Conservation (phyloP, 2,113 vertebrate genomes). For the Lutjanus erythropterus region DNA sequence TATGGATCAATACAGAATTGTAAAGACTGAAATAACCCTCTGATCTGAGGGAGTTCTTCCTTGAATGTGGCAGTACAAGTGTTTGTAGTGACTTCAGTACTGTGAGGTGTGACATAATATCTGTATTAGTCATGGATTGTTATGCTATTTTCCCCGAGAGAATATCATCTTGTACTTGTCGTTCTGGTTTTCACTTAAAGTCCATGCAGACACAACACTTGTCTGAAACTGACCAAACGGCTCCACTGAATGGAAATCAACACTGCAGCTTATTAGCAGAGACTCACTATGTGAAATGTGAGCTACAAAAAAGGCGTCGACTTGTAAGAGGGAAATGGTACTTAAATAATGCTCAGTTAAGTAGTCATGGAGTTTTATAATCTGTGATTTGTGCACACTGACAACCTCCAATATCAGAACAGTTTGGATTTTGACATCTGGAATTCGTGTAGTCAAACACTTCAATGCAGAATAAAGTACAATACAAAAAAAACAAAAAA, state of each 20-base stretch:
- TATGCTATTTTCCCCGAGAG: neutral
- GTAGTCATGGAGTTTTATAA: neutral
- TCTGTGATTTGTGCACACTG: neutral
- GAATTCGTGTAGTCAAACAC: neutral
- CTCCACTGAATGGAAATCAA: constrained; percentile 8
- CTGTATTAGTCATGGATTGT: constrained; percentile 7
- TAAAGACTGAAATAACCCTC: constrained; percentile 28
- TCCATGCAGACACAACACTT: neutral
- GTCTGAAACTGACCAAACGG: constrained; percentile 19
- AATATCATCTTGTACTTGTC: neutral
- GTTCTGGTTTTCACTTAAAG: constrained; percentile 7
- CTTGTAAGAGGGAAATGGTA: neutral
- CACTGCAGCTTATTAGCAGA: neutral
- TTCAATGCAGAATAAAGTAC: too few species aligned
- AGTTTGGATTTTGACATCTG: neutral
- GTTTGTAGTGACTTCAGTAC: constrained; percentile 13
- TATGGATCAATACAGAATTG: constrained; percentile 46
- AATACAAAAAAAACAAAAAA: neutral
- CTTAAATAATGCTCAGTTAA: neutral
- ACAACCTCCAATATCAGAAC: neutral
- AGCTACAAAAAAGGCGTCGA: neutral
- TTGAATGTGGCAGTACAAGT: neutral
- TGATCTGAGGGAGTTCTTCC: constrained; percentile 21
- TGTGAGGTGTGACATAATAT: neutral
- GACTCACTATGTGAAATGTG: constrained; percentile 1